Base-by-base conservation (phyloP, 2,113 vertebrate species). In the Coracopsis vasa region DNA sequence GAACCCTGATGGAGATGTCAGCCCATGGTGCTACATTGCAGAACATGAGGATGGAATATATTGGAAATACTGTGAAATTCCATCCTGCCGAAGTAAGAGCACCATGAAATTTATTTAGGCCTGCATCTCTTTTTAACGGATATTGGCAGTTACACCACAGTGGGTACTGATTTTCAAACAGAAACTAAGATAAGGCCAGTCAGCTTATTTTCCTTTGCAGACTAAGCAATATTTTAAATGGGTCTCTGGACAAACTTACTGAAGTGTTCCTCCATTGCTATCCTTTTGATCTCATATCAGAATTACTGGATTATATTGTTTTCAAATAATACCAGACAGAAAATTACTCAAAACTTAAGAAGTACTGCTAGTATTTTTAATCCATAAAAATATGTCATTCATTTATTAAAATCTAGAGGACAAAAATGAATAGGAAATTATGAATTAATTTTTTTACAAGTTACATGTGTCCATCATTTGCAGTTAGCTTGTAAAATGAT, bases 21-120 rank as follows among this genome's bases (percentile, higher is more conserved):
- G 99, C 95, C 99, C 99, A 0, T 99, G 99, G 99, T 99, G 99
- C 96, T 99, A 99, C 56, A 99, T 99, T 81, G 98, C 99, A 2
- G 99, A 99, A 75, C 98, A 99, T 0, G 99, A 99, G 58, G 99
- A 99, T 5, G 98, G 99, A 12, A 98, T 99, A 94, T 99, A 99
- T 96, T 99, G 99, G 99, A 99, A 99, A 92, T 99, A 99, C 98
- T 99, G 99, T 66, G 99, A 99, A 96, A 99, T 99, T 91, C 98
- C 99, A 3, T 98, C 98, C 28, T 99, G 99, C 93, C 98, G 98
- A 97, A 99, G 99, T 99, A 98, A 99, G 99, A 60, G 58, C 62
- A 42, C 28, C 2, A 3, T 6, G 27, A 24, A 8, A 0, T 16
- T 7, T 48, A 79, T 87, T 66, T 60, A 78, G 58, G 41, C 31